These are phyloP conservation scores for Pygathrix nemaeus DNA, from an alignment of 2,113 vertebrate species.

Conservation along the genomic window DNA sequence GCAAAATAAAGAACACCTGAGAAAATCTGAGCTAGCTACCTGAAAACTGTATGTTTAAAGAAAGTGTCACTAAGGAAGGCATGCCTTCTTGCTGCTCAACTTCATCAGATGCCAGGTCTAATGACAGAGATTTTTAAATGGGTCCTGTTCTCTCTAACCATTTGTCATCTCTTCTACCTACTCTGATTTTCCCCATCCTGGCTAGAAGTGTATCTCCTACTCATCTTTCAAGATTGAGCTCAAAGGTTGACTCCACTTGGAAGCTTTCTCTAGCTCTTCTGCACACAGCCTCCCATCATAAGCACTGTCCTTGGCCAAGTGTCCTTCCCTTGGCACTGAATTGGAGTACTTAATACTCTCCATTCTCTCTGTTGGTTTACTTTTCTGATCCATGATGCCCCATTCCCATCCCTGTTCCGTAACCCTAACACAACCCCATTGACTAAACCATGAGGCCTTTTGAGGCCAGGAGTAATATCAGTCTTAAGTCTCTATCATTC, in stretches of 20 bases:
- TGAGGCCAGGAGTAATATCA: background rate
- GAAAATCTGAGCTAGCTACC: constrained; percentile 30
- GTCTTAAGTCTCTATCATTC: background rate
- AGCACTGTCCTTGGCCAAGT: background rate
- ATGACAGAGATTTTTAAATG: background rate
- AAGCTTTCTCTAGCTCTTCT: background rate
- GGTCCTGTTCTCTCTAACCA: background rate
- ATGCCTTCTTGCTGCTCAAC: background rate
- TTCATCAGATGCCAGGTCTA: background rate
- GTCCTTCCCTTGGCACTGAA: background rate
- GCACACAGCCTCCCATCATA: background rate
- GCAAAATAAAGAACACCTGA: background rate
- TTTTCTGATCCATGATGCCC: background rate
- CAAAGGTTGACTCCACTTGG: background rate
- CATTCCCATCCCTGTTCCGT: background rate
- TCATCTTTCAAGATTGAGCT: background rate
- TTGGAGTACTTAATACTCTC: background rate
- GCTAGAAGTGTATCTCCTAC: background rate
- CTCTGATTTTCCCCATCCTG: background rate
- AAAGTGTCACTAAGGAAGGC: background rate
- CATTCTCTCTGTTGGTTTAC: background rate
- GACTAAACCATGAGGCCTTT: background rate
- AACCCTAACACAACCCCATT: background rate
- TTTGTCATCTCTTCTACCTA: background rate
- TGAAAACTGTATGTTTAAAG: constrained; percentile 22